A percentile compares a stretch with the other conserved stretches of the same genome.
Conservation (phyloP, 2,797 vertebrate species). For the Furcifer pardalis region DNA sequence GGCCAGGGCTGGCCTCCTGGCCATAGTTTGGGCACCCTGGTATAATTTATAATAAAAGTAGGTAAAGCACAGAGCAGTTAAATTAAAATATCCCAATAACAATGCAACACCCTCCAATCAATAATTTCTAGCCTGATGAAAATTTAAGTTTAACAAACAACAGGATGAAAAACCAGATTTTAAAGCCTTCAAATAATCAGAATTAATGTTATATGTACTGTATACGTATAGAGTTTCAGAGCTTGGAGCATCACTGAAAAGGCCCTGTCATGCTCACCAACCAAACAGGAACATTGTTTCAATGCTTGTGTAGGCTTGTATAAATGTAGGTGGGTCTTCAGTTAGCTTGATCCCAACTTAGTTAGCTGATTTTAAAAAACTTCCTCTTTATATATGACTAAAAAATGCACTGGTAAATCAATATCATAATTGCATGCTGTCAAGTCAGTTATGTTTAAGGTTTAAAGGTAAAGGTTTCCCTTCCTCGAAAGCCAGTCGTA, state of each 20-base stretch:
- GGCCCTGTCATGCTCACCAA: background rate
- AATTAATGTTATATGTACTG: background rate
- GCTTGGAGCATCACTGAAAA: background rate
- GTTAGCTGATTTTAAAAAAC: background rate
- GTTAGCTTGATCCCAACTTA: background rate
- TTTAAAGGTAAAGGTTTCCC: no score
- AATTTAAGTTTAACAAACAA: background rate
- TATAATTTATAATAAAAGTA: no score
- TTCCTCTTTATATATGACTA: no score
- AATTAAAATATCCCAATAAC: no score
- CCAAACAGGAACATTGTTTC: background rate
- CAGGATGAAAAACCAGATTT: background rate
- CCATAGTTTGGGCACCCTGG: no score
- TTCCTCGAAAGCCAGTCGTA: no score
- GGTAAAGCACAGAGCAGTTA: no score
- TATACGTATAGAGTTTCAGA: background rate
- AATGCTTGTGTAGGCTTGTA: background rate
- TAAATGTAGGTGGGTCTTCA: background rate
- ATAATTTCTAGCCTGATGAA: background rate
- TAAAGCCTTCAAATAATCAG: background rate
- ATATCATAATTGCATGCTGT: no score
- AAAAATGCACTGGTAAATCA: no score
- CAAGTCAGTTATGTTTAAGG: no score
- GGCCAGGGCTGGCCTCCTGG: no score
- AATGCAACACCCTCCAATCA: no score